Conservation (phyloP, 2,113 vertebrate genomes). For the Rafetus swinhoei region DNA sequence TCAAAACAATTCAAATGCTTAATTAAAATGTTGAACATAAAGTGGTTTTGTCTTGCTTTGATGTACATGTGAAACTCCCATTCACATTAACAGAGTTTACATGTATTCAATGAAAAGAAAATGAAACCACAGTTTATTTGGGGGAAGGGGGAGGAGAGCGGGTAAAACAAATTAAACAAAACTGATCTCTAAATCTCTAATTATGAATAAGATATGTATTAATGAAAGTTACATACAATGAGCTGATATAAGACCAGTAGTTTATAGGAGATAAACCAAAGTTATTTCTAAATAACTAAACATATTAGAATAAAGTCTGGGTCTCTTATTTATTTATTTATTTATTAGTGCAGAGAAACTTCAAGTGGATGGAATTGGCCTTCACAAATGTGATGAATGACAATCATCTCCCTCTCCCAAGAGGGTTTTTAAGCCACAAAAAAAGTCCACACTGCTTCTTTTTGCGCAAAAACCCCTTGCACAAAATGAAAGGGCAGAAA, state of each 20-base stretch:
- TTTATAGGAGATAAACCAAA: neutral
- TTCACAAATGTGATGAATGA: neutral
- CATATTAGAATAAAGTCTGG: neutral
- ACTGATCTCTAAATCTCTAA: neutral
- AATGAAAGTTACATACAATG: neutral
- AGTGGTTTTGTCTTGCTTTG: constrained; percentile 24
- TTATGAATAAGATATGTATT: constrained; percentile 18
- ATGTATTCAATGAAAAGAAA: constrained; percentile 12
- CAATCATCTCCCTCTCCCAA: neutral
- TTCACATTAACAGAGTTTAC: constrained; percentile 29
- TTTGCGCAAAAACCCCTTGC: no score
- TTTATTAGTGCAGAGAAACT: neutral
- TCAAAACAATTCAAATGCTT: constrained; percentile 49
- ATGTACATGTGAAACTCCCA: constrained; percentile 43
- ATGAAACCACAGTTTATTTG: neutral
- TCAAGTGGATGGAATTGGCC: neutral
- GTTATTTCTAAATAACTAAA: neutral
- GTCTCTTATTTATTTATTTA: neutral
- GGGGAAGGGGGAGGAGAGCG: no score
- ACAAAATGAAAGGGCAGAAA: no score
- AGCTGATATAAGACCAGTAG: neutral
- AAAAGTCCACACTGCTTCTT: no score
- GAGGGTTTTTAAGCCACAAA: no score
- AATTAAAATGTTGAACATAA: constrained; percentile 48
- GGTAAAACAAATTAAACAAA: neutral